phyloP scores from a whole-genome alignment of 2,888 invertebrate species.

The Pandemis heparana region DNA sequence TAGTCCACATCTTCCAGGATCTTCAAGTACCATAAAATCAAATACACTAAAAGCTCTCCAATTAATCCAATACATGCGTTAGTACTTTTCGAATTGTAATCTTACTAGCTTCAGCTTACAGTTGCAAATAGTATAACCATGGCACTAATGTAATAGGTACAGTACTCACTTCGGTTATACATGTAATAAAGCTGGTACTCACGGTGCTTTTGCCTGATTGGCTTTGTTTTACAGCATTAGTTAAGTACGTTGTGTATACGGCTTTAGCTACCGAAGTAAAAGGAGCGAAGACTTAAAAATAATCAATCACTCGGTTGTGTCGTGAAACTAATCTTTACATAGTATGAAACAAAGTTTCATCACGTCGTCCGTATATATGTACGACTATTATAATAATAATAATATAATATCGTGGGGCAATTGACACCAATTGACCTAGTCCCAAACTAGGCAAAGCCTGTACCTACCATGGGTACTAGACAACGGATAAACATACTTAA shows the following conservation, averaged over 20 bases:
- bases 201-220: slow-evolving; percentile 40
- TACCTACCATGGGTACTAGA: too few species aligned
- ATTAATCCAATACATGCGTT: neutral
- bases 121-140: slow-evolving; percentile 1
- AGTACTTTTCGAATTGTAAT: neutral
- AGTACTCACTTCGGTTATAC: slow-evolving; percentile 30
- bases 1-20: neutral
- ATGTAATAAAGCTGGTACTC: slow-evolving; percentile 39
- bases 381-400: too few species aligned
- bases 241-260: slow-evolving; percentile 23
- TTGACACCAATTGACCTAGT: too few species aligned
- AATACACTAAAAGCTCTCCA: neutral
- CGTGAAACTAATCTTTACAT: neutral
- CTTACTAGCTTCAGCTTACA: neutral
- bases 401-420: too few species aligned
- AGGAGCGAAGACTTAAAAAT: slow-evolving; percentile 11
- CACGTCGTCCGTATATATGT: too few species aligned
- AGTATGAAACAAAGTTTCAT: neutral
- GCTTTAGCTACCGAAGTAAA: slow-evolving; percentile 1
- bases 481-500: too few species aligned
- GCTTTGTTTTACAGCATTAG: slow-evolving; percentile 38
- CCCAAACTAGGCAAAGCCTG: too few species aligned
- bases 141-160: slow-evolving; percentile 31
- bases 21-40: neutral
- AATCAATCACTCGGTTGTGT: slow-evolving; percentile 33